Percentiles rank a stretch among this genome's conserved stretches.
Conservation (phyloP, 1,140 invertebrate genomes). For the Microvelia longipes region DNA sequence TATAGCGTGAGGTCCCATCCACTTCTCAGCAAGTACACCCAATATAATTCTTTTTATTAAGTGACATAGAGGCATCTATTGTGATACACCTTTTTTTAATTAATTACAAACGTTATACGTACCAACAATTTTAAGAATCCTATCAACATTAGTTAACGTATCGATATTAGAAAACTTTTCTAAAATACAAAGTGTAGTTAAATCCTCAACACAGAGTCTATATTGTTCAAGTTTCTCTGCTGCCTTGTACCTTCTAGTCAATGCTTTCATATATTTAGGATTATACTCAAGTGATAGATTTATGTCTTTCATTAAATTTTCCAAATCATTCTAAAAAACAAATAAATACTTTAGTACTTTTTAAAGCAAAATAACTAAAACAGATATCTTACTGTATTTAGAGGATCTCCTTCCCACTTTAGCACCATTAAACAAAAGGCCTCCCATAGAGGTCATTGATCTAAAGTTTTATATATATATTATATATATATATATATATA, state of each 20-base stretch:
- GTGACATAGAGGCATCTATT: no score
- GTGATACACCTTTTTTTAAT: no score
- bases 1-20: no score
- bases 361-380: background rate
- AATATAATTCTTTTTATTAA: no score
- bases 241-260: slow-evolving; percentile 65
- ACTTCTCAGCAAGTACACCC: no score
- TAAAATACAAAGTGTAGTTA: slow-evolving; percentile 78
- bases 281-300: slow-evolving; percentile 70
- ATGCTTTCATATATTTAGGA: slow-evolving; percentile 76
- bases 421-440: no score
- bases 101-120: no score
- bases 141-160: slow-evolving; percentile 65
- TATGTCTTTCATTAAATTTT: slow-evolving; percentile 72
- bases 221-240: slow-evolving; percentile 62
- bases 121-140: slow-evolving; percentile 65
- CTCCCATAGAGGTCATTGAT: no score
- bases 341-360: background rate
- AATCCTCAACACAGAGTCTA: slow-evolving; percentile 69
- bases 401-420: no score
- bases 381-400: no score
- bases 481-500: no score
- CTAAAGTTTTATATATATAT: no score
- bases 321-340: slow-evolving; percentile 53
- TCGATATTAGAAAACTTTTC: slow-evolving; percentile 71